phyloP scores from a whole-genome alignment of 35 echinoderm and acorn worm genomes.

The Holothuria glaberrima region DNA sequence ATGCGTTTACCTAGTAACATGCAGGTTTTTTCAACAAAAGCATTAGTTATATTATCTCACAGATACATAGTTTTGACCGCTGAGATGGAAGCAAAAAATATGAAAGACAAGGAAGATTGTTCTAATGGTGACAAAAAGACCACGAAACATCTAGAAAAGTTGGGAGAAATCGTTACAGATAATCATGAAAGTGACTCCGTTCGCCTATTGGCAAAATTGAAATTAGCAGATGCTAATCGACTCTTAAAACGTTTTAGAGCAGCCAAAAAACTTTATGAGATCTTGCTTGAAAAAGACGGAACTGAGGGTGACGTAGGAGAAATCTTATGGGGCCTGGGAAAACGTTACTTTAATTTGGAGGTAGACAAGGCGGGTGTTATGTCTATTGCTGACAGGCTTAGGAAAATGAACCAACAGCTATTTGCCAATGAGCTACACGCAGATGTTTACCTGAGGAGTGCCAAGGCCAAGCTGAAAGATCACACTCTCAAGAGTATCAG shows the following conservation, averaged over 20 bases:
- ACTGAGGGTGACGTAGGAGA: not conserved
- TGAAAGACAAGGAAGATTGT: not conserved
- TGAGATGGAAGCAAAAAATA: not conserved
- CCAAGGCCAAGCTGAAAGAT: not conserved
- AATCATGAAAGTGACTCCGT: not conserved
- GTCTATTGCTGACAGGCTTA: not conserved
- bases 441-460: constrained; percentile 1
- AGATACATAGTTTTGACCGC: not conserved
- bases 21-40: not conserved
- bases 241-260: too few relatives aligned
- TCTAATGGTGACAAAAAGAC: not conserved
- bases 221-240: not conserved
- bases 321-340: not conserved
- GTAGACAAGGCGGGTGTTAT: not conserved
- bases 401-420: not conserved
- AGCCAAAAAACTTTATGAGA: not conserved
- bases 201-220: not conserved
- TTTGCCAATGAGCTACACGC: not conserved
- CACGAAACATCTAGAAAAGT: not conserved
- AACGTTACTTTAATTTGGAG: not conserved
- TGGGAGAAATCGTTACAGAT: not conserved
- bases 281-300: not conserved
- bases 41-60: not conserved
- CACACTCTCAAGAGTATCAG: too few relatives aligned
- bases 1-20: too few relatives aligned